Evolutionary conservation across 2,113 vertebrate species (phyloP).

Genomic region (Asarcornis scutulata): DNA sequence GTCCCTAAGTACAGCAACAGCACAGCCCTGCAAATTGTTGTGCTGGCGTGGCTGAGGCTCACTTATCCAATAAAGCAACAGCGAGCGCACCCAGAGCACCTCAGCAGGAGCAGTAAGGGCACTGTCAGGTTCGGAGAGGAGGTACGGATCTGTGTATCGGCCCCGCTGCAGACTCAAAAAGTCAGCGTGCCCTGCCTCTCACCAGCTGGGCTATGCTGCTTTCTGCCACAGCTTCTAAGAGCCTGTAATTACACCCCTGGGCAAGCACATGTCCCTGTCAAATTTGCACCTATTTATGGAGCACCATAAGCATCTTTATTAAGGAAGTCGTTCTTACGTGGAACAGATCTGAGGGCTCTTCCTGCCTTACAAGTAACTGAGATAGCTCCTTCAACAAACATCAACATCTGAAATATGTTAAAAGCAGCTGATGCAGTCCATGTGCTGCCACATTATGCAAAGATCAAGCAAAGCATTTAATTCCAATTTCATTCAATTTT

Average conservation of each 20-base stretch:
- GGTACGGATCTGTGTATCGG: not conserved
- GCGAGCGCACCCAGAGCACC: not conserved
- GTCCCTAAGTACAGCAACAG: not conserved
- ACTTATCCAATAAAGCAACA: not conserved
- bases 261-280: not conserved
- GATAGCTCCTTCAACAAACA: not conserved
- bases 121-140: not conserved
- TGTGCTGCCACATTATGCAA: not conserved
- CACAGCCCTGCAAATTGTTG: not conserved
- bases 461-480: not conserved
- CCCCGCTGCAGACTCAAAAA: not conserved
- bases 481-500: not conserved
- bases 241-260: not conserved
- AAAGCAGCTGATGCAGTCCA: not conserved
- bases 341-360: not conserved
- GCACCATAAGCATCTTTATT: not conserved
- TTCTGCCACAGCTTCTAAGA: not conserved
- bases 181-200: accelerated
- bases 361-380: not conserved
- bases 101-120: not conserved
- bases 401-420: not conserved
- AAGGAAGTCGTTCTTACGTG: not conserved
- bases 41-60: not conserved
- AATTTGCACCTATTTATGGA: not conserved
- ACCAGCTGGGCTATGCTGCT: not conserved